Base-by-base conservation (phyloP, 2,797 vertebrate genomes). In the Sphaeramia orbicularis region DNA sequence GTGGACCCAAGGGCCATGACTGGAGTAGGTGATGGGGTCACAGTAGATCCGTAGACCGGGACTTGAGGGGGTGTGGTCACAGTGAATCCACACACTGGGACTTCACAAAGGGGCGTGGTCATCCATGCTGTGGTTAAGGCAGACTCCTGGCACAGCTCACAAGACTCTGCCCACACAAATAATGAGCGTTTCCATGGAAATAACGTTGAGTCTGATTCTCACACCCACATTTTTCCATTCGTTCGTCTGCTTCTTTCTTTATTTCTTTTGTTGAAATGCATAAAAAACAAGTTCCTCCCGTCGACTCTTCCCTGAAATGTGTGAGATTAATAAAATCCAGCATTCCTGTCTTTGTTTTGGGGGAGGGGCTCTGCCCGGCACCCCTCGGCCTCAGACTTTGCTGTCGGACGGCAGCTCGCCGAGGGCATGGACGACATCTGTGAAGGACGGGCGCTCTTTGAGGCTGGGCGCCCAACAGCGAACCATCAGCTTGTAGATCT, bases 401-500 rank as follows among this genome's bases (percentile, higher is more conserved):
- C 94, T 95, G 93, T 99, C 96, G 1, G 95, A 89, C 0, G 95
- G 92, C 83, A 93, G 89, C 74, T 97, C 95, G 69, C 94, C 95
- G 14, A 99, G 94, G 56, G 89, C 16, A 8, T 94, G 93, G 80
- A 95, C 90, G 0, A 99, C 93, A 80, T 99, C 97, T 0, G 95
- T 95, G 92, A 99, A 99, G 55, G 97, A 97, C 6, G 97, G 98
- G 8, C 97, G 95, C 72, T 99, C 97, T 89, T 99, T 98, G 19
- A 95, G 96, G 88, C 96, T 96, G 49, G 91, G 85, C 0, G 95
- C 94, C 96, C 96, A 98, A 92, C 97, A 99, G 84, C 94, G 95
- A 52, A 90, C 92, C 97, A 99, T 98, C 84, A 99, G 93, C 89
- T 96, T 96, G 93, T 95, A 93, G 47, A 98, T 90, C 85, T 95